Percentiles rank a stretch among this genome's conserved stretches.
Conservation (phyloP, 2,113 vertebrate species). For the Ictalurus punctatus region DNA sequence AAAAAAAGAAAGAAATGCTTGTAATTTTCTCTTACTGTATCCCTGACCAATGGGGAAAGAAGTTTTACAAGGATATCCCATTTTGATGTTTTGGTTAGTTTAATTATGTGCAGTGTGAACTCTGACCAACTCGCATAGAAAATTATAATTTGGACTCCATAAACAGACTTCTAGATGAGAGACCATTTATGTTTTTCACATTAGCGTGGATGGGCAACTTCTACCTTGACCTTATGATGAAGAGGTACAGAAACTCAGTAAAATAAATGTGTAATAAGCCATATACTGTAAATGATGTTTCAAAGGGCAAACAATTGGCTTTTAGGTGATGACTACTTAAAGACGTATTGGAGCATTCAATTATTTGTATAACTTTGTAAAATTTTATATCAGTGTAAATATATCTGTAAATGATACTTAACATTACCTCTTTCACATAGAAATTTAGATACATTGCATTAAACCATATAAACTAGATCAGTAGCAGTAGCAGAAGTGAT, state of each 20-base stretch:
- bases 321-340: background rate
- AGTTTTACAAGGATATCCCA: too few species aligned
- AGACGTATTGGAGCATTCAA: background rate
- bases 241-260: background rate
- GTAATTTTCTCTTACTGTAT: too few species aligned
- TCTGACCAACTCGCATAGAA: background rate
- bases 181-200: background rate
- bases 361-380: slow-evolving; percentile 4
- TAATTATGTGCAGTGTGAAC: background rate
- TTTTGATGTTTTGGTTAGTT: background rate
- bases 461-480: background rate
- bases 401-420: background rate
- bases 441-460: background rate
- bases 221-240: background rate
- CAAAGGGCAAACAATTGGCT: slow-evolving; percentile 5
- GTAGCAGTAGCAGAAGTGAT: background rate
- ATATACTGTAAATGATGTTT: background rate
- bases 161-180: background rate
- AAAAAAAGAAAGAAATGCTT: background rate
- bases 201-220: background rate
- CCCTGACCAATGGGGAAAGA: too few species aligned
- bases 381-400: background rate
- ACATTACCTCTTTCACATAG: slow-evolving; percentile 12
- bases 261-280: background rate
- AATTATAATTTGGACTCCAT: background rate